Base-by-base conservation (phyloP, 2,888 invertebrate species). In the Agrypnus murinus region DNA sequence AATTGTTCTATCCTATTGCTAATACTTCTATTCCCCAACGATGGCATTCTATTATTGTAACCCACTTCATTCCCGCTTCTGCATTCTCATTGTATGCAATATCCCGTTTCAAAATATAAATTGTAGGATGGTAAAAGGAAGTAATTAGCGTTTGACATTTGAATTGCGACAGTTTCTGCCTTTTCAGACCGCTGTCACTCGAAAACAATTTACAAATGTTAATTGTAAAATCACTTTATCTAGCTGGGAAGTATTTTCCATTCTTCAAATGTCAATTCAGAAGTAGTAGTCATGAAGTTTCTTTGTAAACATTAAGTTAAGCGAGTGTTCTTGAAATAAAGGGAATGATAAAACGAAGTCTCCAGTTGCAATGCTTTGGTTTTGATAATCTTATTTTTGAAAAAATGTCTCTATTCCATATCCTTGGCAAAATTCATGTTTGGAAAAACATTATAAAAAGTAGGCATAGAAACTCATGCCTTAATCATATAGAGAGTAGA, bases 121-220 rank as follows among this genome's bases (percentile, higher is more conserved):
- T 62, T 31, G 55, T 48, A 57, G 58, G 31, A 36, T 32, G 40
- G 31, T 15, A 48, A 66, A 63, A 65, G 69, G 65, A 69, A 69
- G 45, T 65, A 69, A 69, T 69, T 69, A 64, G 32, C 43, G 48
- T 57, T 48, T 69, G 69, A 69, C 69, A 65, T 65, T 64, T 65
- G 43, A 64, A 69, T 59, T 50, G 64, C 69, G 45, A 59, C 64
- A 58, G 38, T 43, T 25, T 69, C 45, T 32, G 40, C 31, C 57
- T 59, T n/a, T 59, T 64, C 40, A 63, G 17, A 14, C 34, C 38
- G 25, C 60, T 9, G 34, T 43, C 59, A 46, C 53, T 43, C 53
- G 53, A 64, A 69, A 69, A 69, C 63, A 64, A 36, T 58, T 69
- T 65, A 43, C 40, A 65, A 69, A 65, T 69, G 69, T 59, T 69